Conservation (phyloP, 2,797 vertebrate species). For the Danio jaintianensis region DNA sequence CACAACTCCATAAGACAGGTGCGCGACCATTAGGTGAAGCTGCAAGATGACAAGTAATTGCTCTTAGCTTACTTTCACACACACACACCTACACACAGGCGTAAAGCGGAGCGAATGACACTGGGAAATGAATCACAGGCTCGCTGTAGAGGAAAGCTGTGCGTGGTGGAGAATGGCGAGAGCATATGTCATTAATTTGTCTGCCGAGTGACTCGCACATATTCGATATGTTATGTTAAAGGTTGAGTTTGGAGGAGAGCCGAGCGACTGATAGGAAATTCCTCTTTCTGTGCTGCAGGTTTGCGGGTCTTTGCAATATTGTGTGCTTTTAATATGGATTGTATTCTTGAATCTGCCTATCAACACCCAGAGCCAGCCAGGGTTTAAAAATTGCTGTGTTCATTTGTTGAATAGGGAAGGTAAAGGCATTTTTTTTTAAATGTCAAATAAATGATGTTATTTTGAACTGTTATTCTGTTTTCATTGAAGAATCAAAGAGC, state of each 20-base stretch:
- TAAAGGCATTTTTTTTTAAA: too few relatives aligned
- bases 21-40: conserved; percentile 33
- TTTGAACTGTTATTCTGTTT: too few relatives aligned
- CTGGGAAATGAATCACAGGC: conserved; percentile 54
- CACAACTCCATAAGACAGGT: conserved; percentile 25
- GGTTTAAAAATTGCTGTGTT: too few relatives aligned
- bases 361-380: neutral
- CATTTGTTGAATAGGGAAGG: too few relatives aligned
- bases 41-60: conserved; percentile 43
- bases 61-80: conserved; percentile 29
- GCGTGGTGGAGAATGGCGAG: conserved; percentile 30
- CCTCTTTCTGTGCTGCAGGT: conserved; percentile 15
- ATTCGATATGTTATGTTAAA: conserved; percentile 48
- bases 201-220: conserved; percentile 8
- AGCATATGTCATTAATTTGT: conserved; percentile 48
- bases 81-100: conserved; percentile 13
- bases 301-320: conserved; percentile 39
- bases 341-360: conserved; percentile 14
- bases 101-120: conserved; percentile 25
- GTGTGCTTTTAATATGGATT: conserved; percentile 25
- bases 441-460: too few relatives aligned
- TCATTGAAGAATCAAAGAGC: too few relatives aligned
- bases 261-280: conserved; percentile 42
- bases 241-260: conserved; percentile 45
- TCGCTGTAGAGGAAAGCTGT: conserved; percentile 45